Evolutionary conservation across 2,797 vertebrate species (phyloP), one percentile per base, ranked within the genome.

Genomic region (Sebastes itinus): DNA sequence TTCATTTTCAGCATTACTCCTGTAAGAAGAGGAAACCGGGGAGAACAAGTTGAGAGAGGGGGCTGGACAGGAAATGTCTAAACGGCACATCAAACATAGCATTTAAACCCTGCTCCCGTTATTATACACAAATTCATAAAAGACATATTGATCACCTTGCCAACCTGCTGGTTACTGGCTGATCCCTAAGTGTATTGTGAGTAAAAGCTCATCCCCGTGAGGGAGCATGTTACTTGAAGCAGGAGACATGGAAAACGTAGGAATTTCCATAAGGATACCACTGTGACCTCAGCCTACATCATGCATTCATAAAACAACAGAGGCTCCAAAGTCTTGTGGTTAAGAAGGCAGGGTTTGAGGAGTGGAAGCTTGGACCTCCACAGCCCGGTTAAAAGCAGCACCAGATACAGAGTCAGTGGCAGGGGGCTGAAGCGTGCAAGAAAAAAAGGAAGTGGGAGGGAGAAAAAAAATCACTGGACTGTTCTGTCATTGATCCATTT

Each of bases 371-470:
- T 85, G 83, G 86, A 93, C 81, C 79, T 91, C 90, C 90, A 89
- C 87, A 82, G 87, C 89, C 90, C 86, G 81, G 91, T 92, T 94
- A 92, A 94, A 94, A 94, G 91, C 93, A 95, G 94, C 94, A 95
- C 94, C 94, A 95, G 90, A 91, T 88, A 92, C 80, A 89, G 80
- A 88, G 84, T 91, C 89, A 84, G 90, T 89, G 86, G 84, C 67
- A 28, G 70, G 74, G 72, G 79, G 65, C 18, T 72, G 68, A 77
- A 84, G 82, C 68, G 46, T 80, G 75, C 82, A 81, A 78, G 73
- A 74, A 68, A 77, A 74, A 72, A 65, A 65, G 60, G 64, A 83
- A 72, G 54, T 6, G 58, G 30, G 42, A 16, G 61, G 52, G 25
- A 20, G 11, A 4, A 22, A 27, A 12, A 4, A 22, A 27, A 13